phyloP scores from a whole-genome alignment of 1,140 invertebrate species.

The Drosophila auraria region DNA sequence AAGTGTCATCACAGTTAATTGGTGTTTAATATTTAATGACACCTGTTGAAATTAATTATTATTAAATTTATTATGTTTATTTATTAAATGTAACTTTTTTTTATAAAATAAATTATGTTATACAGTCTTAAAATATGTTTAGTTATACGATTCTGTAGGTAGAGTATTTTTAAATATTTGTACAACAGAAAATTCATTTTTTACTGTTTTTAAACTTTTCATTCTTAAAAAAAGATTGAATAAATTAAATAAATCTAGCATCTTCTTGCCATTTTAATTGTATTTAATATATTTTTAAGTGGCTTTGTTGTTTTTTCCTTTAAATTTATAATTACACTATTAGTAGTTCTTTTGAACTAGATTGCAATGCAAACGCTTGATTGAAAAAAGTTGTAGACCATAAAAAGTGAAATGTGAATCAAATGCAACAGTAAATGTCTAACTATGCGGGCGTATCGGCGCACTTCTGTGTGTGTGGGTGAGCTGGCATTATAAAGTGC shows the following conservation, averaged over 20 bases:
- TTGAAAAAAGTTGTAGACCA: constrained; percentile 44
- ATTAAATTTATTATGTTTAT: neutral
- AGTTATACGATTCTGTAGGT: too few species aligned
- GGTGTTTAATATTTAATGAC: neutral
- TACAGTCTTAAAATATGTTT: too few species aligned
- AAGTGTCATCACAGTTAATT: neutral
- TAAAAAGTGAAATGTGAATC: constrained; percentile 45
- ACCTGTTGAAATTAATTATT: neutral
- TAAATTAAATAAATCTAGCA: too few species aligned
- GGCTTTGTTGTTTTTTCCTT: neutral
- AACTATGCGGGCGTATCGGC: constrained; percentile 9
- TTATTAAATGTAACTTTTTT: too few species aligned
- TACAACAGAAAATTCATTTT: too few species aligned
- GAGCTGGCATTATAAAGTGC: constrained; percentile 69
- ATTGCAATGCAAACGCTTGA: constrained; percentile 40
- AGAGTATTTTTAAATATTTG: too few species aligned
- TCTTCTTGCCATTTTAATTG: neutral
- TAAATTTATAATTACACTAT: neutral
- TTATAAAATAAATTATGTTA: too few species aligned
- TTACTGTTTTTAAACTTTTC: too few species aligned
- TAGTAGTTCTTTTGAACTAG: neutral
- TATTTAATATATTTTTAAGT: neutral
- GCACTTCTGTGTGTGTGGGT: constrained; percentile 8
- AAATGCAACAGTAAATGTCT: constrained; percentile 50
- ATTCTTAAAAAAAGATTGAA: too few species aligned